A percentile compares a stretch with the other conserved stretches of the same genome.
Evolutionary conservation across 2,888 invertebrate species (phyloP).

Genomic region (Diachrysia chrysitis): DNA sequence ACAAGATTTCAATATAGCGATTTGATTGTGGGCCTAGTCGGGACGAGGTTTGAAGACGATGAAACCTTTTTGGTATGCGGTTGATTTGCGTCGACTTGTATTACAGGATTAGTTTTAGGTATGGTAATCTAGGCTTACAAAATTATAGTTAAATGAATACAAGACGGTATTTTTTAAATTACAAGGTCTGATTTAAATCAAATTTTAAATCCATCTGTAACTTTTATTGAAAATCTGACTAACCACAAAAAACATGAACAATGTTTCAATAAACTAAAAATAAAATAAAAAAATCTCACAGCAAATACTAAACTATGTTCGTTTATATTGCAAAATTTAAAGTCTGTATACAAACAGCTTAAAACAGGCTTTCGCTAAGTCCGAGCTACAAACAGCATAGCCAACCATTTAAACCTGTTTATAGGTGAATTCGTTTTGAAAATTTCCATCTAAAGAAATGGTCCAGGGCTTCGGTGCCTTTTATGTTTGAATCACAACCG

Average conservation of each 20-base stretch:
- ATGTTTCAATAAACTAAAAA: no score
- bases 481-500: constrained; percentile 78
- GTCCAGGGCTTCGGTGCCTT: constrained; percentile 68
- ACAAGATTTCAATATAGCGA: constrained; percentile 58
- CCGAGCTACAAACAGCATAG: constrained; percentile 22
- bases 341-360: background rate
- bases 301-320: no score
- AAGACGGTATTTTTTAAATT: no score
- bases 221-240: no score
- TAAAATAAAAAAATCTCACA: no score
- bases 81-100: background rate
- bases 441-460: constrained; percentile 65
- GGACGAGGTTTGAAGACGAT: background rate
- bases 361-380: constrained; percentile 10
- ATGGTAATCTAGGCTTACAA: background rate
- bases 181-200: no score
- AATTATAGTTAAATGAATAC: background rate
- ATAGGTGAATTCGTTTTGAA: constrained; percentile 63
- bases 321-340: no score
- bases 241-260: background rate
- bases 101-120: background rate
- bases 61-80: constrained; percentile 4
- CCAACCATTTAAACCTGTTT: constrained; percentile 58
- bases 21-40: constrained; percentile 25
- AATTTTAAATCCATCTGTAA: no score